Conservation (phyloP, 2,113 vertebrate genomes). For the Atractosteus spatula region DNA sequence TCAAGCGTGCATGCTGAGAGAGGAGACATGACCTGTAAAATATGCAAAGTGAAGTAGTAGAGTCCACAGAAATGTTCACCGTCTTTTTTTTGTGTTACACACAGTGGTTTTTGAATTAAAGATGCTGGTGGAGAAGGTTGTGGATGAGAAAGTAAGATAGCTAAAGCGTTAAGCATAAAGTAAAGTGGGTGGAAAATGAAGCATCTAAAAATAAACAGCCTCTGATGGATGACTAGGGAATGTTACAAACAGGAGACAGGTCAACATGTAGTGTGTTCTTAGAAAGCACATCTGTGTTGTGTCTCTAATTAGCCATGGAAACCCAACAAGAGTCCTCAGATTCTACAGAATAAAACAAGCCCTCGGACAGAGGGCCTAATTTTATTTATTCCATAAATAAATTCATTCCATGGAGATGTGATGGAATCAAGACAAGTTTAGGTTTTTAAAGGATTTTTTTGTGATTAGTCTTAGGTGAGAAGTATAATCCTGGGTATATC, state of each 20-base stretch:
- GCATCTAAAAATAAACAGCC: neutral
- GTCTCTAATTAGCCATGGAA: no score
- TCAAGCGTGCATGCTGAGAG: neutral
- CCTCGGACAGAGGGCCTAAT: no score
- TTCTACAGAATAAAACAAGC: no score
- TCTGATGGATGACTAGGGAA: neutral
- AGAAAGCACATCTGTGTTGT: no score
- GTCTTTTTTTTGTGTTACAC: slow-evolving; percentile 1
- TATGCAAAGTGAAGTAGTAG: slow-evolving; percentile 29
- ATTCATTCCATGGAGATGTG: no score
- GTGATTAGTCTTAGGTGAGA: no score
- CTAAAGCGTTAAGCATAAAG: neutral
- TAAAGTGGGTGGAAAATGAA: neutral
- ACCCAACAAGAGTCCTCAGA: no score
- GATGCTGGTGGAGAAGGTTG: neutral
- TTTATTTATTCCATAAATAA: no score
- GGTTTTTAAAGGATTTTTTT: no score
- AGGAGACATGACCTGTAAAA: slow-evolving; percentile 24
- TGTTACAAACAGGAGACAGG: neutral
- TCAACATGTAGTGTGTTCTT: neutral
- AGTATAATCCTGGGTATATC: no score
- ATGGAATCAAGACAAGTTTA: no score
- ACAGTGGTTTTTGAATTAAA: slow-evolving; percentile 40
- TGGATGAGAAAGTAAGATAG: slow-evolving; percentile 24
- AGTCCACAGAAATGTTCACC: slow-evolving; percentile 26